Base-by-base conservation (phyloP, 92 coral and sea anemone species). In the Ricordea florida region DNA sequence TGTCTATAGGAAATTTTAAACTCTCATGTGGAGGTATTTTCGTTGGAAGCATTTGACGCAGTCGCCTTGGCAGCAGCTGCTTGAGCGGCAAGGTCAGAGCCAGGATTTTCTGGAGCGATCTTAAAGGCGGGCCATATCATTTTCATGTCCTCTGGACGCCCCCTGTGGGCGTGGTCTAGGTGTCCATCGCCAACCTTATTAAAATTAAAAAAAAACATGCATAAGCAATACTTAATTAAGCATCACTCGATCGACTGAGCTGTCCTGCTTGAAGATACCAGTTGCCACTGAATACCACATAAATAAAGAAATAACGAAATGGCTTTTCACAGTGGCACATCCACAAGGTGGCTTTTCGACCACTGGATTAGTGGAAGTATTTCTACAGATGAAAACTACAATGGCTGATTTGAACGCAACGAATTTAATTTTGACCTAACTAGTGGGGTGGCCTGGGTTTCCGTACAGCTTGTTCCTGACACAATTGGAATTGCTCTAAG, bases 81-180 rank as follows among this genome's bases (percentile, higher is more conserved):
- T 55, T 86, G 84, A 8, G 91, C 88, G 16, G 91, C 91, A 34
- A 86, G 79, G 17, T 86, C 91, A 27, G 93, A 84, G 28, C 93
- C 93, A 0, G 93, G 93, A 17, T 76, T 71, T 25, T 33, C 32
- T 17, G 37, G 60, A 13, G 83, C 75, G 34, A 87, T 87, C 62
- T 87, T 87, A 57, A 61, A 87, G 42, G 93, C 93, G 16, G 93
- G 93, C 35, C 93, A 53, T 13, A 55, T 36, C 85, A 87, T 75
- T 0, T 77, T 80, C 90, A 89, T 89, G 63, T 85, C 88, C 37
- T 89, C 94, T 27, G 90, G 90, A 51, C 94, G 81, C 23, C 90
- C 94, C 94, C 94, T 84, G 57, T 69, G 70, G 13, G 78, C 90
- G 53, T 89, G 93, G 47, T 89, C 93, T 15, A 75, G 36, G 26